Base-by-base conservation (phyloP, 2,888 invertebrate genomes). In the Stenolophus ochropezus region DNA sequence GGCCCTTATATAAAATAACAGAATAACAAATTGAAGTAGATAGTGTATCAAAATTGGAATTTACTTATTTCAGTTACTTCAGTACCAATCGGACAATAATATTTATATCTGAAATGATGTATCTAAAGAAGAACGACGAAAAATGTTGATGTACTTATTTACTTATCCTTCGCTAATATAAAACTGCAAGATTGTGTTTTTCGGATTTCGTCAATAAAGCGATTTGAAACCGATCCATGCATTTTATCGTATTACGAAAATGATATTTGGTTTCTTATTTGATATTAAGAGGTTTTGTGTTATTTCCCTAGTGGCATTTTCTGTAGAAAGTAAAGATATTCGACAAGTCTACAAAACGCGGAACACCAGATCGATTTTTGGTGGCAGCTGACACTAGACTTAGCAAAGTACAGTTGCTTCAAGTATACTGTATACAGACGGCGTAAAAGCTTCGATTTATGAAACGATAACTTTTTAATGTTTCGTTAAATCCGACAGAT, bases 221-320 rank as follows among this genome's bases (percentile, higher is more conserved):
- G 33, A 42, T 42, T 42, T 42, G 33, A 42, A 42, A 8, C 33
- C 11, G 33, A 42, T 8, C 33, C 11, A 11, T 42, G 33, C 33
- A 42, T 42, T 61, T 61, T 21, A 61, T 61, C 25, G 61, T 25
- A 61, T 61, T 61, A 56, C 56, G 2, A 56, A 56, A 56, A 56
- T 56, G 18, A 56, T 21, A 61, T 61, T 61, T 61, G 23, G 61
- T 8, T 25, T 25, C 61, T 61, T 61, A 61, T 61, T 61, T 14
- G 61, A 61, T 61, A 61, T 61, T 61, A 61, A 33, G 33, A 69
- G 65, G 18, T 69, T 69, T 69, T 69, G 65, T 69, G 33, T 33
- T 69, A 33, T 69, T 69, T 69, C 65, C 65, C 65, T 18, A 11
- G 65, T 33, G 65, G 65, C 33, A 69, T 18, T 56, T 21, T 56